Evolutionary conservation across 2,888 invertebrate species (phyloP), one percentile per base, ranked within the genome.

Genomic region (Diloba caeruleocephala): DNA sequence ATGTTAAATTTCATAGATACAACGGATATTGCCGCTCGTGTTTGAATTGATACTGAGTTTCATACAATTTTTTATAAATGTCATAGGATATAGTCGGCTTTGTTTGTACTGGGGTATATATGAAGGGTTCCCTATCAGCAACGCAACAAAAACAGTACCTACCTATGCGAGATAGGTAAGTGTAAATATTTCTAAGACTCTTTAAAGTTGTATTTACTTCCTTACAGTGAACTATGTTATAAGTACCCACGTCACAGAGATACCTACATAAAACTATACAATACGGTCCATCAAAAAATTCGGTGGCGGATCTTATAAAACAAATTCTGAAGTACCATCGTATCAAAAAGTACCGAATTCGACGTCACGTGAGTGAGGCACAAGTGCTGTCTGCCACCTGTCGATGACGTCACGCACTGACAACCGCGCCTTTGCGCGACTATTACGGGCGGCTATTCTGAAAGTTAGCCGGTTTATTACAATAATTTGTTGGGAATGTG

Each of bases 311-410:
- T 28, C 54, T 46, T 73, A 70, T 46, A 45, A 56, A 60, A 69
- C 50, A 63, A 58, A 34, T 33, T 59, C 36, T 71, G 49, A 71
- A 73, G 74, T 67, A 53, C 54, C 54, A 58, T 74, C 65, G 60
- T 66, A 52, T 63, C 43, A 44, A 59, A 63, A 56, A 56, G 61
- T 68, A 62, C 69, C 77, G 66, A 69, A 65, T 62, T 74, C 62
- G 28, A 63, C 60, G 71, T 71, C 54, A 61, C 55, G 50, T 50
- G 57, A 52, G 39, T 48, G 57, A 62, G 55, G 50, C 29, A 73
- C 74, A 75, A 73, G 78, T 78, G 74, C 70, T 61, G 74, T 70
- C 75, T 59, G 57, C 68, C 73, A 74, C 73, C 78, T 79, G 78
- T 70, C 71, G 55, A 26, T 74, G 59, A 69, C 66, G 69, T 67